These are phyloP conservation scores for Sebastes nivosus DNA, from an alignment of 2,797 vertebrate genomes.

Conservation along the genomic window DNA sequence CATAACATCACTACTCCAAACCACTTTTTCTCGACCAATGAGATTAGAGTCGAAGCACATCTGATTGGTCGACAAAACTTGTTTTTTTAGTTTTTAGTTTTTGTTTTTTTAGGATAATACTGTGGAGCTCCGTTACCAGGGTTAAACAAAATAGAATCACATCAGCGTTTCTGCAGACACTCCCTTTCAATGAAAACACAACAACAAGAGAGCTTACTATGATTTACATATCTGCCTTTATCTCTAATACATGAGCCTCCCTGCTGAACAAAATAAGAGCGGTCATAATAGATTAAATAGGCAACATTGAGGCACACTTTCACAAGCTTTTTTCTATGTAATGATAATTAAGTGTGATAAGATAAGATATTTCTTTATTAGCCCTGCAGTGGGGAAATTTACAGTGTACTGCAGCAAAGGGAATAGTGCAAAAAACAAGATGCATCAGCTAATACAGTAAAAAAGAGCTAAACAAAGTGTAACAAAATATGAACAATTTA, in stretches of 20 bases:
- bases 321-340: no score
- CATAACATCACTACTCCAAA: no score
- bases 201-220: neutral
- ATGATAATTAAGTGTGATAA: neutral
- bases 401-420: no score
- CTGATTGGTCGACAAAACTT: no score
- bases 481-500: no score
- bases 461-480: no score
- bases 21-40: no score
- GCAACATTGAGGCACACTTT: neutral
- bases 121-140: slow-evolving; percentile 1
- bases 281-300: neutral
- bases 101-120: slow-evolving; percentile 26
- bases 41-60: no score
- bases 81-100: neutral
- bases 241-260: neutral
- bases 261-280: neutral
- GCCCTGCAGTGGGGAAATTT: no score
- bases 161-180: neutral
- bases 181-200: neutral
- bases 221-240: neutral
- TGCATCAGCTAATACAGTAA: no score
- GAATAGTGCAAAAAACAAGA: no score
- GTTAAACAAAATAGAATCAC: slow-evolving; percentile 21
- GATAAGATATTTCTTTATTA: no score